A percentile compares a stretch with the other conserved stretches of the same genome.
Evolutionary conservation across 2,113 vertebrate genomes (phyloP).

Genomic region (Parotia lawesii): DNA sequence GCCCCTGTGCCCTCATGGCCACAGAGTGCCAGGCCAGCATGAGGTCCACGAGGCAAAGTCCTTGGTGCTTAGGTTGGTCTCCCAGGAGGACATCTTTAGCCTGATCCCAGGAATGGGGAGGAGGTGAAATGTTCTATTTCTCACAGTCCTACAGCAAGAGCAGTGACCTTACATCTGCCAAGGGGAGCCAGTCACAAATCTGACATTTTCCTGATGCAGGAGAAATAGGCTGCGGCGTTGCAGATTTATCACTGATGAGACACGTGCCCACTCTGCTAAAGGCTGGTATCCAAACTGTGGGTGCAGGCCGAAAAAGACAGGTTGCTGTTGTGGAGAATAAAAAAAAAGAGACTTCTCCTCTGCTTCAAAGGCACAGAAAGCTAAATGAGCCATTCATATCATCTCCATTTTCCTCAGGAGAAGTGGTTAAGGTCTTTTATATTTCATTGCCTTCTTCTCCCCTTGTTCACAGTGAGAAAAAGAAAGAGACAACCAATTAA

Average conservation of each 20-base stretch:
- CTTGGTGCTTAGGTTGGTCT: background rate
- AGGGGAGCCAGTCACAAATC: background rate
- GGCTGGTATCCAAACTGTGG: background rate
- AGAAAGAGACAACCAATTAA: background rate
- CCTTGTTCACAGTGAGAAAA: background rate
- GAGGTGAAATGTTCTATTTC: background rate
- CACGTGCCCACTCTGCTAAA: background rate
- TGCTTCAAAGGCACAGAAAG: background rate
- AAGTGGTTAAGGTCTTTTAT: background rate
- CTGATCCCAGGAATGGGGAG: background rate
- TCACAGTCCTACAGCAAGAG: background rate
- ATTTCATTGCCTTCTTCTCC: background rate
- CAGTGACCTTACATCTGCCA: background rate
- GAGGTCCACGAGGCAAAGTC: background rate
- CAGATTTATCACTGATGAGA: background rate
- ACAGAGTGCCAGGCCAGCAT: accelerated
- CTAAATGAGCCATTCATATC: background rate
- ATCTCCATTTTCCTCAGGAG: background rate
- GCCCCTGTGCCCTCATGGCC: background rate
- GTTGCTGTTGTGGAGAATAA: background rate
- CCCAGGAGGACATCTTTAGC: background rate
- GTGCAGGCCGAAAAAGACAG: background rate
- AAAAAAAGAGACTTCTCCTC: background rate
- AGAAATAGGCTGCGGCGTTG: accelerated
- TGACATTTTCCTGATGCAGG: background rate